Base-by-base conservation (phyloP, 2,113 vertebrate species). In the Turnix velox region DNA sequence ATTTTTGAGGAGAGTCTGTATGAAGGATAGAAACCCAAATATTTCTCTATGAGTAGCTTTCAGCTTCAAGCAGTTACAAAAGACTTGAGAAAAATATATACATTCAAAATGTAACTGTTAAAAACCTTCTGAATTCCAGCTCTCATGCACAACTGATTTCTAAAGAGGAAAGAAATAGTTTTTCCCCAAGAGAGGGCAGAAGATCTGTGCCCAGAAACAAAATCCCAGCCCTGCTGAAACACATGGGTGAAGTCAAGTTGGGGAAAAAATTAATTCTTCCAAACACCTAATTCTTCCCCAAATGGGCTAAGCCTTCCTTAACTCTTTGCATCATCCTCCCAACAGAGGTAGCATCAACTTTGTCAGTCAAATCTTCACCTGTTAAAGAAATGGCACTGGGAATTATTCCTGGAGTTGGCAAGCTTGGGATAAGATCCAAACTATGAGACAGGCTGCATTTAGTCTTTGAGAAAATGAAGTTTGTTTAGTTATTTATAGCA, bases 151-250 rank as follows among this genome's bases (percentile, higher is more conserved):
- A 2, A 72, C 17, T 6, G 62, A n/a, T 48, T 54, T 42, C 59
- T 14, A 3, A 25, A 35, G n/a, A 62, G 54, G 30, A 37, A 65
- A 33, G 5, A 42, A 59, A 33, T 7, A 3, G 3, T 12, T 54
- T 54, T 67, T 77, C n/a, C 68, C 86, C 90, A 86, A 86, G 68
- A 93, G 82, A 88, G 88, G 90, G 82, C 90, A 93, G 88, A 43
- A 78, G 73, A 24, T 73, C 46, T 15, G 8, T 2, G 57, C 1
- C 2, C 20, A 67, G 67, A 27, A 83, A 25, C 33, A 43, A 58
- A 73, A 49, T 8, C 51, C 76, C 5, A 25, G 35, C 51, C 28
- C 0, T 0, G 4, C 1, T 48, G 39, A 42, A 45, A 69, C 0
- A 25, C 2, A 3, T 17, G 7, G 46, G 28, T 13, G 37, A 65